Base-by-base conservation (phyloP, 2,113 vertebrate genomes). In the Catharus bicknelli region DNA sequence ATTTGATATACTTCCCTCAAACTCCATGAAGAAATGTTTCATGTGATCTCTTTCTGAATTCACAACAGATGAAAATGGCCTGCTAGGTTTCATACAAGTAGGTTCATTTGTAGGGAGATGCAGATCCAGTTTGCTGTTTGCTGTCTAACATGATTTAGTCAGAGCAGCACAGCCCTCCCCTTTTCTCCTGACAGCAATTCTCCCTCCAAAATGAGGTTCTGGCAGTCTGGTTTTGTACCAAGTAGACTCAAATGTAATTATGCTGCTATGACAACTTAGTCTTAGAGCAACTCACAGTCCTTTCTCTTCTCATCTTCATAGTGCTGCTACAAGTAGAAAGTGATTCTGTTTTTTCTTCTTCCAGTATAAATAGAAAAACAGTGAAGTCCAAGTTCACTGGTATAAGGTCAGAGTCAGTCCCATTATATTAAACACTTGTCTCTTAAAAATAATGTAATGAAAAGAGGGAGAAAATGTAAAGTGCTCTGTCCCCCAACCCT, bases 261-360 rank as follows among this genome's bases (percentile, higher is more conserved):
- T 89, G 91, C 94, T 93, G 84, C 92, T 96, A 96, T 96, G 95
- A 93, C 94, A 96, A 95, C 90, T 96, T 89, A 87, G 92, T 83
- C 74, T 93, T 90, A 76, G 5, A 83, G 62, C 32, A 38, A 36
- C 70, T 92, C 38, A 15, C 61, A 54, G 30, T 66, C 59, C 59
- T 76, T 93, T 87, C 76, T 79, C 74, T 91, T 76, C 85, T 90
- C 48, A 17, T 91, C 59, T 90, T 76, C n/a, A 16, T 88, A 77
- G 75, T 48, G 55, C 68, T 91, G 75, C 62, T 69, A 17, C 0
- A 0, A 57, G 84, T 58, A 83, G 70, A 87, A 88, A 69, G 66
- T 29, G 42, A 90, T 62, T 91, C 57, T 83, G 48, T 7, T 76
- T 85, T 86, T 67, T 16, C 27, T 86, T 90, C 34, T 61, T 79